Evolutionary conservation across 2,797 vertebrate genomes (phyloP).

Genomic region (Anguilla pacifica): DNA sequence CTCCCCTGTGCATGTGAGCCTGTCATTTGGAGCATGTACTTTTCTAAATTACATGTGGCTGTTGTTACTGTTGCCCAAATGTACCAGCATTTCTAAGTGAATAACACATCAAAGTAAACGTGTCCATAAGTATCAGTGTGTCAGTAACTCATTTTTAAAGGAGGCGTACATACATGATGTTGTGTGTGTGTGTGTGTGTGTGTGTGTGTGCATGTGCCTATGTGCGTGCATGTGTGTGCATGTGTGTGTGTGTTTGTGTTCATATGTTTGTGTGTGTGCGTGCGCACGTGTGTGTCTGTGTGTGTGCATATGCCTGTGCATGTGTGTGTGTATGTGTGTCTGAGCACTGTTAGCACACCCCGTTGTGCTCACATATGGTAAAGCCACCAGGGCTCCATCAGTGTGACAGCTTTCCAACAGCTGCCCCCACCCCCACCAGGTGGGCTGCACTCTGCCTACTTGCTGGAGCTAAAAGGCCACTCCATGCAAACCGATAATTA

Average conservation of each 20-base stretch:
- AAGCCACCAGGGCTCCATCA: not conserved
- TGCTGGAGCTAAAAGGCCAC: conserved; percentile 11
- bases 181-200: not conserved
- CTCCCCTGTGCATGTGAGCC: not conserved
- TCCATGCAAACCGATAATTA: conserved; percentile 18
- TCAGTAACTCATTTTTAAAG: not conserved
- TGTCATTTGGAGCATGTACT: not conserved
- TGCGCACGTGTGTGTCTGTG: not conserved
- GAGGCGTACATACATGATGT: not conserved
- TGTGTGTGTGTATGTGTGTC: not conserved
- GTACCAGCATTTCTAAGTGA: not conserved
- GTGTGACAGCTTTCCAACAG: not conserved
- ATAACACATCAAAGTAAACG: not conserved
- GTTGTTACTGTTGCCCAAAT: not conserved
- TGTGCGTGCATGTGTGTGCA: not conserved
- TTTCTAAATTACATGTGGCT: not conserved
- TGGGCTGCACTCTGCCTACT: not conserved
- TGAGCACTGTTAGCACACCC: not conserved
- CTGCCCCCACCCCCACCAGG: conserved; percentile 4
- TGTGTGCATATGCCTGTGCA: not conserved
- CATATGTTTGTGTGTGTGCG: conserved; percentile 15
- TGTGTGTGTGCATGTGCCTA: conserved; percentile 1
- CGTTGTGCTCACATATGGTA: not conserved
- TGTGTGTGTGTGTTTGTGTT: conserved; percentile 31
- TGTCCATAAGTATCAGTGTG: conserved; percentile 3